A percentile compares a stretch with the other conserved stretches of the same genome.
These are phyloP conservation scores for Hermetia illucens DNA, from an alignment of 1,140 invertebrate genomes.

Conservation along the genomic window DNA sequence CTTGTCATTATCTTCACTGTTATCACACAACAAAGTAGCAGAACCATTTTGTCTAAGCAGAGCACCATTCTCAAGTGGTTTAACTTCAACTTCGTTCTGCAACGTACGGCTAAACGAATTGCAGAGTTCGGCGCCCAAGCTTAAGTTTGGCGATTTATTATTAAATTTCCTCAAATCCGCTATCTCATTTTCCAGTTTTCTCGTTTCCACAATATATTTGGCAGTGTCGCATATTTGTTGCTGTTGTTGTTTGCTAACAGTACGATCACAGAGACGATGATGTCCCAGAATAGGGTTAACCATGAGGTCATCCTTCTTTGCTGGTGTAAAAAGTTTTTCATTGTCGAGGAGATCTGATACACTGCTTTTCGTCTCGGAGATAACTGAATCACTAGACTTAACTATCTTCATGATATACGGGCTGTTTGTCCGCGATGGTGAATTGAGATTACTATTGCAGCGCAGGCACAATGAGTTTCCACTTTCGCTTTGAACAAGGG, in stretches of 20 bases:
- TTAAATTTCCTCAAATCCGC: neutral
- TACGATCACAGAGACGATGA: conserved; percentile 40
- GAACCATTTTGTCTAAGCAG: no score
- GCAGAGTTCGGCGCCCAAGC: neutral
- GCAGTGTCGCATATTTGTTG: conserved; percentile 1
- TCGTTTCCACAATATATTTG: conserved; percentile 1
- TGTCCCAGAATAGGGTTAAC: conserved; percentile 40
- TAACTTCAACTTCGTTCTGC: neutral
- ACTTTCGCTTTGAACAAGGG: conserved; percentile 33
- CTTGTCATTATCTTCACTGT: no score
- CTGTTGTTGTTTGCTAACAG: conserved; percentile 3
- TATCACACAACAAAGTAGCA: no score
- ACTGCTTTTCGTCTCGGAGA: conserved; percentile 29
- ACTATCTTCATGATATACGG: conserved; percentile 29
- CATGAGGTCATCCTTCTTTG: conserved; percentile 28
- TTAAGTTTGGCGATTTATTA: neutral
- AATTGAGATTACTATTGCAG: conserved; percentile 33
- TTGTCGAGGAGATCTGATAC: conserved; percentile 27
- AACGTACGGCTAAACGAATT: neutral
- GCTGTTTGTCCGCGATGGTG: conserved; percentile 28
- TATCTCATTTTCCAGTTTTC: neutral
- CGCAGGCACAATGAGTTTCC: conserved; percentile 39
- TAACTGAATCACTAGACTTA: conserved; percentile 28
- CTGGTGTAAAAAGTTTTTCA: conserved; percentile 26
- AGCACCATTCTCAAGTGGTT: no score